Conservation (phyloP, 2,797 vertebrate species). For the Ptychobarbus kaznakovi region DNA sequence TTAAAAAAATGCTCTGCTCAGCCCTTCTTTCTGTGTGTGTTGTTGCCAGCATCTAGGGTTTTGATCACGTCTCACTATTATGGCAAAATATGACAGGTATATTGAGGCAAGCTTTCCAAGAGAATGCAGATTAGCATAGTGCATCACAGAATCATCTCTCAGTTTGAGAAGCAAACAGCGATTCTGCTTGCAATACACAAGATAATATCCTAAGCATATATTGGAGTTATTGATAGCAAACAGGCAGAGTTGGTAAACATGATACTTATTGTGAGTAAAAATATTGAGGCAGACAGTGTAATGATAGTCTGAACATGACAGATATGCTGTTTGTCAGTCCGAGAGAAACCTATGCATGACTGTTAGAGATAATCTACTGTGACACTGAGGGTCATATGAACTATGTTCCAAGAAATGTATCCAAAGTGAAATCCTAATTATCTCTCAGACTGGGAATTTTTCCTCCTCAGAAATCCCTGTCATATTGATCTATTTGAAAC, state of each 20-base stretch:
- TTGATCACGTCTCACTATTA: slow-evolving; percentile 74
- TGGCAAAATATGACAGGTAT: slow-evolving; percentile 76
- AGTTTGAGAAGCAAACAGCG: slow-evolving; percentile 48
- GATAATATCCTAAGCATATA: slow-evolving; percentile 50
- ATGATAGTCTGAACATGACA: slow-evolving; percentile 18
- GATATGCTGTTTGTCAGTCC: slow-evolving; percentile 23
- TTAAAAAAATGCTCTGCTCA: slow-evolving; percentile 72
- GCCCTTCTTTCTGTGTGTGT: slow-evolving; percentile 67
- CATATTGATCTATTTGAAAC: slow-evolving; percentile 71
- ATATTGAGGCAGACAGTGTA: slow-evolving; percentile 12
- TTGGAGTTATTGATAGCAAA: slow-evolving; percentile 62
- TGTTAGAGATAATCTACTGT: slow-evolving; percentile 44
- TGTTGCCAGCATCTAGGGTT: slow-evolving; percentile 73
- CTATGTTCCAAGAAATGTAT: slow-evolving; percentile 23
- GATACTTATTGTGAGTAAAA: slow-evolving; percentile 17
- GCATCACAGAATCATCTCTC: slow-evolving; percentile 71
- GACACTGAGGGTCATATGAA: not conserved
- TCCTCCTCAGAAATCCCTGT: slow-evolving; percentile 65
- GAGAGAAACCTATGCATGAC: slow-evolving; percentile 24
- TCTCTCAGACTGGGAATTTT: slow-evolving; percentile 23
- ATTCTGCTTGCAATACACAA: slow-evolving; percentile 55
- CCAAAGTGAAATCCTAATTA: slow-evolving; percentile 44
- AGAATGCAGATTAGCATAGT: slow-evolving; percentile 77
- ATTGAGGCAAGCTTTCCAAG: slow-evolving; percentile 65
- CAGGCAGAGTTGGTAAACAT: slow-evolving; percentile 59